Base-by-base conservation (phyloP, 1,140 invertebrate species). In the Drosophila elegans region DNA sequence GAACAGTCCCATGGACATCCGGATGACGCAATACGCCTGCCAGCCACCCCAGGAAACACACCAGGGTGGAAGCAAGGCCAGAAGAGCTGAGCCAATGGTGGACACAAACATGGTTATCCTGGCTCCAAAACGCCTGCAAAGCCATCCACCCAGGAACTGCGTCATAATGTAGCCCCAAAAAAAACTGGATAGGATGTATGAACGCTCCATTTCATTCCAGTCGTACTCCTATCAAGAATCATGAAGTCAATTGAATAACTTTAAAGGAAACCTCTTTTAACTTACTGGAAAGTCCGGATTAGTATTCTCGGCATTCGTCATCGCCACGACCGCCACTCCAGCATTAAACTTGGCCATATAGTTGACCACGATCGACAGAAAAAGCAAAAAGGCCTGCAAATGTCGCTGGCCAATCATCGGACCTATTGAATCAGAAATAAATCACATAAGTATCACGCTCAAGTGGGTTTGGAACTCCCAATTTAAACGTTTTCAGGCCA, bases 1-100 rank as follows among this genome's bases (percentile, higher is more conserved):
- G 25, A 93, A 94, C 0, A 98, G 85, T 0, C 97, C 97, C 92
- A 96, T 95, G 0, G 96, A 68, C 0, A 97, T 94, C 32, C 97
- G 93, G 11, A 95, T 93, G 78, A 91, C 90, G 85, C 55, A 96
- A 90, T 61, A 93, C 9, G 94, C 93, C 88, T 95, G 86, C 94
- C 95, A 96, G 11, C 94, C 95, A 3, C 95, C 94, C 90, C 84
- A 82, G 9, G 71, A 61, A 7, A 91, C 84, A 25, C 54, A 74
- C 36, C 78, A 85, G 11, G 94, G 94, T 51, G 89, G 94, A 27
- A 93, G 74, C 42, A 94, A 77, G 36, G 92, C 93, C 5, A 95
- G 62, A 0, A 85, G 4, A 1, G 88, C 71, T 0, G 89, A 91
- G 0, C 95, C 77, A 6, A 94, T 81, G 55, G 95, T 93, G 2